Evolutionary conservation across 2,888 invertebrate species (phyloP).

Genomic region (Serrognathus titanus): DNA sequence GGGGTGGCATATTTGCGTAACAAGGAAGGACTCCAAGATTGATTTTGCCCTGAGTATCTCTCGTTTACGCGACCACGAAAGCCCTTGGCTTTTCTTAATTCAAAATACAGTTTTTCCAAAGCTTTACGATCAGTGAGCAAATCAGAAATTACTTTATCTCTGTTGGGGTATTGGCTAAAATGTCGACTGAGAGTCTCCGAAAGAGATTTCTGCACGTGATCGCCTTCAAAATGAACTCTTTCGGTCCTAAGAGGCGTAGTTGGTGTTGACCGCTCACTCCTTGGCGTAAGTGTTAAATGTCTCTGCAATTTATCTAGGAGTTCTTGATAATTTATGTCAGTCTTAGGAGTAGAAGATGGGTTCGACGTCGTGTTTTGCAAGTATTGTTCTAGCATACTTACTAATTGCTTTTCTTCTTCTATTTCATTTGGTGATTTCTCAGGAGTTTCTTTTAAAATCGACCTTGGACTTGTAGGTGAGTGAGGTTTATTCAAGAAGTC

Average conservation of each 20-base stretch:
- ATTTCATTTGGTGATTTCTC: slow-evolving; percentile 20
- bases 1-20: slow-evolving; percentile 28
- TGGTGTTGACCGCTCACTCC: slow-evolving; percentile 14
- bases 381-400: slow-evolving; percentile 65
- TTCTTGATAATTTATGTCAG: slow-evolving; percentile 52
- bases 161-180: slow-evolving; percentile 62
- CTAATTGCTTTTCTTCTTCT: slow-evolving; percentile 57
- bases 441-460: slow-evolving; percentile 28
- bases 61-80: slow-evolving; percentile 46
- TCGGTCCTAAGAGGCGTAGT: slow-evolving; percentile 14
- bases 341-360: slow-evolving; percentile 7
- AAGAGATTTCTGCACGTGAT: slow-evolving; percentile 58
- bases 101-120: slow-evolving; percentile 70
- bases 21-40: slow-evolving; percentile 29
- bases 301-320: slow-evolving; percentile 62
- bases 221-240: slow-evolving; percentile 47
- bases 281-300: slow-evolving; percentile 48
- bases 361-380: slow-evolving; percentile 43
- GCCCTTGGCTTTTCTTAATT: slow-evolving; percentile 64
- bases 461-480: slow-evolving; percentile 30
- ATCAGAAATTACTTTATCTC: slow-evolving; percentile 69
- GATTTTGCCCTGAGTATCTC: slow-evolving; percentile 27
- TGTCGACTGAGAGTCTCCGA: slow-evolving; percentile 66
- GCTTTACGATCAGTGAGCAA: slow-evolving; percentile 70
- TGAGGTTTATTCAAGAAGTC: slow-evolving; percentile 60